Base-by-base conservation (phyloP, 2,113 vertebrate genomes). In the Psittacara wagleri region DNA sequence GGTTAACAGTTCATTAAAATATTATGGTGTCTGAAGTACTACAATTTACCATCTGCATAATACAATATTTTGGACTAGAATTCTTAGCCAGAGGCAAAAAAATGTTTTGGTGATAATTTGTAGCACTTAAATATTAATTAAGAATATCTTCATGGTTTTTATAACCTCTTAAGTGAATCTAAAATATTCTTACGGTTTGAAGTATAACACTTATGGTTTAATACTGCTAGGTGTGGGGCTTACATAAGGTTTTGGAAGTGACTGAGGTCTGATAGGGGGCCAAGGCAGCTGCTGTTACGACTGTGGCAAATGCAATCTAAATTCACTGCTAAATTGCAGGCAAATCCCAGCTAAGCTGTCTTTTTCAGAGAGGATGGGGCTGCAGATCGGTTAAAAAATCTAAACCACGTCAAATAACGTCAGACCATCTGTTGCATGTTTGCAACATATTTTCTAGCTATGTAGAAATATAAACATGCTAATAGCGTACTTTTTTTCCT, bases 261-360 rank as follows among this genome's bases (percentile, higher is more conserved):
- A 62, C 90, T 28, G 9, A 94, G 84, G 90, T 87, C 92, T 98
- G 95, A 68, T 97, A 78, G 92, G 90, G 94, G 82, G 86, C 94
- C 87, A 88, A 86, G 74, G 87, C 97, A 96, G 79, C 97, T 97
- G 94, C 95, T 95, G 74, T 92, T 94, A 18, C 1, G 39, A 88
- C 96, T 95, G 89, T 64, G 94, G 67, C 72, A 96, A 97, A 94
- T 95, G 59, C 94, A 95, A 7, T 97, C 93, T 97, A 95, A 97
- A 98, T 96, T 98, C 92, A 92, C 95, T 95, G 95, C 96, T 92
- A 97, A 98, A 97, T 97, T 98, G 94, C 91, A 91, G 93, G 93
- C 90, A 98, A 98, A 98, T 99, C 97, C 98, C 94, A 97, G 97
- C 98, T 98, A 98, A 99, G 97, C 98, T 97, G 95, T 89, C 83